A percentile compares a stretch with the other conserved stretches of the same genome.
Evolutionary conservation across 2,888 invertebrate genomes (phyloP).

Genomic region (Philaethria dido): DNA sequence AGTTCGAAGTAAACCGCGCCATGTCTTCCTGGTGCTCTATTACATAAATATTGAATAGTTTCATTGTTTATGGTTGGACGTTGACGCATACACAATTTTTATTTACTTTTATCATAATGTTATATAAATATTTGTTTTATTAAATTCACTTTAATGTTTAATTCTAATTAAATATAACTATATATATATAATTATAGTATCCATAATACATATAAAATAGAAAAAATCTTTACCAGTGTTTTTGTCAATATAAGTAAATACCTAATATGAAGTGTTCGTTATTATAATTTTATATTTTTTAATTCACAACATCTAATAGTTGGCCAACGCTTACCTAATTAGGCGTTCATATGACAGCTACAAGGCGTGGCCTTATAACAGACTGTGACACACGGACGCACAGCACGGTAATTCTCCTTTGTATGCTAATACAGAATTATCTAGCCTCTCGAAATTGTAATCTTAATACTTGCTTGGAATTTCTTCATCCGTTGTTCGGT

Average conservation of each 20-base stretch:
- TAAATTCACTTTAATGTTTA: neutral
- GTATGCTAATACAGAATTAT: conserved; percentile 83
- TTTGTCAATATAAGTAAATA: neutral
- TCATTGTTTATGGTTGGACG: conserved; percentile 62
- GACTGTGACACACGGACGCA: conserved; percentile 75
- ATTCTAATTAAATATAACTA: too few species aligned
- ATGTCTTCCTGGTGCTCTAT: conserved; percentile 64
- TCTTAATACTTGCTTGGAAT: conserved; percentile 80
- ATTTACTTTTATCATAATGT: conserved; percentile 19
- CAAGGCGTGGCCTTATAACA: conserved; percentile 78
- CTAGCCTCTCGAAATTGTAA: conserved; percentile 82
- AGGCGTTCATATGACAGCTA: conserved; percentile 79
- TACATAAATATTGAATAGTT: conserved; percentile 70
- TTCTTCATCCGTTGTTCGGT: conserved; percentile 79
- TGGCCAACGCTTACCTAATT: conserved; percentile 75
- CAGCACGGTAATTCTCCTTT: conserved; percentile 80
- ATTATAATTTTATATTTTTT: conserved; percentile 14
- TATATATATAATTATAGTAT: too few species aligned
- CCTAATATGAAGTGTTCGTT: conserved; percentile 18
- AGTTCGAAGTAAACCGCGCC: conserved; percentile 64
- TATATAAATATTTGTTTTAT: neutral
- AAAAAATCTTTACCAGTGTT: too few species aligned
- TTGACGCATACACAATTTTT: conserved; percentile 56
- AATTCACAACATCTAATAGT: conserved; percentile 49
- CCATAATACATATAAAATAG: too few species aligned